Percentiles rank a stretch among this genome's conserved stretches.
phyloP scores from a whole-genome alignment of 2,797 vertebrate genomes.

The Xenops minutus region DNA sequence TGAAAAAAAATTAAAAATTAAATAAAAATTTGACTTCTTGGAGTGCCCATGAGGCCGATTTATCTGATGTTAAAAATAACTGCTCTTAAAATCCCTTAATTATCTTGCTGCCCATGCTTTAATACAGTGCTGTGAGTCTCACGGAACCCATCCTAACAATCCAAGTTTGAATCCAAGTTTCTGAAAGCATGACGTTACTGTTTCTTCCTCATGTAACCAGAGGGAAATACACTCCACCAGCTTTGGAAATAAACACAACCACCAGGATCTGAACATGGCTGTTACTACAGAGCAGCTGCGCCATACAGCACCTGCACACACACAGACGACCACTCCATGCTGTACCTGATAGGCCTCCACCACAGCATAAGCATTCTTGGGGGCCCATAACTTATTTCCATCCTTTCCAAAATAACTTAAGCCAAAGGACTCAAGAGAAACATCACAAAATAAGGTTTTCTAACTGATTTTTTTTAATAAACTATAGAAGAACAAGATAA shows the following conservation, averaged over 20 bases:
- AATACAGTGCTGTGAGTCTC: fast-evolving
- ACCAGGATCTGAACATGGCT: neutral
- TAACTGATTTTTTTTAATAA: slow-evolving; percentile 65
- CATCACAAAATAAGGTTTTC: slow-evolving; percentile 34
- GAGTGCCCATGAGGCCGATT: neutral
- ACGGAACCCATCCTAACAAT: neutral
- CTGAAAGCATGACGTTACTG: neutral
- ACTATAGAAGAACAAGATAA: slow-evolving; percentile 57
- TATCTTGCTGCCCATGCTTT: neutral
- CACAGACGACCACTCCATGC: fast-evolving
- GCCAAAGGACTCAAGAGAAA: slow-evolving; percentile 16
- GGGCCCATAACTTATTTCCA: neutral
- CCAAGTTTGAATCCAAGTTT: neutral
- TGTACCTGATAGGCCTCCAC: fast-evolving
- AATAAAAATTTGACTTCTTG: neutral
- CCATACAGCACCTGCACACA: neutral
- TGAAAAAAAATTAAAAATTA: neutral
- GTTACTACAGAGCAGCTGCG: neutral
- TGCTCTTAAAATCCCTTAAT: neutral
- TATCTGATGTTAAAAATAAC: neutral
- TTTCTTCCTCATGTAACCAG: neutral
- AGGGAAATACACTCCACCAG: neutral
- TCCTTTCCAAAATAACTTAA: neutral
- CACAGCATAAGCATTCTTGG: neutral
- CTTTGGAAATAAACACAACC: neutral